Evolutionary conservation across 1,140 invertebrate genomes (phyloP).

Genomic region (Pinna nobilis): DNA sequence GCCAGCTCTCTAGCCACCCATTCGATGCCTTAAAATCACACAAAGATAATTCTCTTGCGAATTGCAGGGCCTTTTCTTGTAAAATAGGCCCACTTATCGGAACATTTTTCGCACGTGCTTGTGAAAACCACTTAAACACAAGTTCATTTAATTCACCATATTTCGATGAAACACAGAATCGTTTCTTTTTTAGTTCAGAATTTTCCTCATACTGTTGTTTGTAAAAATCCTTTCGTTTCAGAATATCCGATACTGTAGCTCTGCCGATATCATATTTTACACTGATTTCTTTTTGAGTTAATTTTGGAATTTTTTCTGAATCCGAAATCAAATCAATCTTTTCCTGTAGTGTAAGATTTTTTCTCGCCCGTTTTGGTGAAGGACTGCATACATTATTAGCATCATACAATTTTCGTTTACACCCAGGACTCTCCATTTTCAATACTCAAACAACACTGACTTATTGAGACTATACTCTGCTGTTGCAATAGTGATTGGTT

Average conservation of each 20-base stretch:
- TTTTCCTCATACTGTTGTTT: conserved; percentile 22
- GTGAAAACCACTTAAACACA: conserved; percentile 37
- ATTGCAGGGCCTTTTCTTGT: conserved; percentile 31
- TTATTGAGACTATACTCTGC: too few relatives aligned
- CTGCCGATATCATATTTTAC: conserved; percentile 22
- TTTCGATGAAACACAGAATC: conserved; percentile 1
- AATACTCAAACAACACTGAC: too few relatives aligned
- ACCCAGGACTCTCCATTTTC: too few relatives aligned
- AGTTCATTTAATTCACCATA: conserved; percentile 17
- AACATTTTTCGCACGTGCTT: conserved; percentile 24
- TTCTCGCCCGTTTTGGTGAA: neutral
- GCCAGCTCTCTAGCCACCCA: conserved; percentile 67
- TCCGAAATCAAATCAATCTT: conserved; percentile 25
- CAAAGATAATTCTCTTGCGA: conserved; percentile 49
- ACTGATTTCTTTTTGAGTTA: conserved; percentile 9
- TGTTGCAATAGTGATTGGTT: too few relatives aligned
- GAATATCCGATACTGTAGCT: conserved; percentile 32
- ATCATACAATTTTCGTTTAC: too few relatives aligned
- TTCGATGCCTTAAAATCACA: conserved; percentile 68
- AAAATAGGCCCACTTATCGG: conserved; percentile 37
- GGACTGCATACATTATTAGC: too few relatives aligned
- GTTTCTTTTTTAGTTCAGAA: neutral
- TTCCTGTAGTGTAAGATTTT: conserved; percentile 13
- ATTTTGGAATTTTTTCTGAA: conserved; percentile 24
- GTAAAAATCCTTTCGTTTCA: conserved; percentile 26